These are phyloP conservation scores for Erebia epiphron DNA, from an alignment of 2,888 invertebrate genomes.

Conservation along the genomic window DNA sequence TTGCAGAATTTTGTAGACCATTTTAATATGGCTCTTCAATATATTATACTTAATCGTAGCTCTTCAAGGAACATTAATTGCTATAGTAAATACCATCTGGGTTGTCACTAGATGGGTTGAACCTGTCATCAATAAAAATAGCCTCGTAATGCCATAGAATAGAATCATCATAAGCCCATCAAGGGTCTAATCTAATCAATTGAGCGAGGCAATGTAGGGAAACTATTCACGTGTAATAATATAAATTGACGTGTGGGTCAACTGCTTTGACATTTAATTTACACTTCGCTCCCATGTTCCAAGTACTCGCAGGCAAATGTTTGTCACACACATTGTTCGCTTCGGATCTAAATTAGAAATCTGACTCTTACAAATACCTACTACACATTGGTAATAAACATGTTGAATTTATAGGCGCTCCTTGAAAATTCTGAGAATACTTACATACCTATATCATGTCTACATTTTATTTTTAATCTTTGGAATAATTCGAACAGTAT, in stretches of 20 bases:
- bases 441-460: not conserved
- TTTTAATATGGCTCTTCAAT: too few relatives aligned
- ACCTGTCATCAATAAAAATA: not conserved
- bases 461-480: slow-evolving; percentile 20
- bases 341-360: slow-evolving; percentile 35
- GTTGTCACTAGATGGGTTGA: not conserved
- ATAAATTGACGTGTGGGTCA: slow-evolving; percentile 43
- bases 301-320: slow-evolving; percentile 12
- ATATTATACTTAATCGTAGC: too few relatives aligned
- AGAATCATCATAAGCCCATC: not conserved
- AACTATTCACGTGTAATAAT: slow-evolving; percentile 25
- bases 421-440: slow-evolving; percentile 29
- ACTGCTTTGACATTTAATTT: slow-evolving; percentile 42
- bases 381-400: slow-evolving; percentile 23
- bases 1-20: too few relatives aligned
- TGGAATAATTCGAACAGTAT: not conserved
- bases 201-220: slow-evolving; percentile 2
- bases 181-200: slow-evolving; percentile 8
- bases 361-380: slow-evolving; percentile 23
- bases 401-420: slow-evolving; percentile 26
- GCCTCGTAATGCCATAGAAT: not conserved
- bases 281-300: slow-evolving; percentile 24
- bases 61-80: too few relatives aligned
- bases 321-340: slow-evolving; percentile 28
- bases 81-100: too few relatives aligned